Percentiles rank a stretch among this genome's conserved stretches.
phyloP scores from a whole-genome alignment of 2,888 invertebrate genomes.

The Stomorhina lunata region DNA sequence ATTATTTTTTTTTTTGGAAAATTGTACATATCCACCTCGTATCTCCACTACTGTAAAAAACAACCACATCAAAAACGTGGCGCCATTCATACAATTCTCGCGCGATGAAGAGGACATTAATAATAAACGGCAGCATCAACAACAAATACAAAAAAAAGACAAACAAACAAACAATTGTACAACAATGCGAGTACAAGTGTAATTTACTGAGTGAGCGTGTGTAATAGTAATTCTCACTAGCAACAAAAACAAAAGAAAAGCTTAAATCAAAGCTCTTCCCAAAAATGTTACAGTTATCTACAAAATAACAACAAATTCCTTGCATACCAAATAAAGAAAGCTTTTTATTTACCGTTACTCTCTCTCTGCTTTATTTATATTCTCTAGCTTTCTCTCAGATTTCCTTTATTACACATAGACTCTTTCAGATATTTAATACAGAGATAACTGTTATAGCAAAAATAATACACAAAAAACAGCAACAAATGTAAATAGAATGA shows the following conservation, averaged over 20 bases:
- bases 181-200: background rate
- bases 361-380: background rate
- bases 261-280: background rate
- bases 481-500: constrained; percentile 44
- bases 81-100: constrained; percentile 32
- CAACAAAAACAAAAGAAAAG: background rate
- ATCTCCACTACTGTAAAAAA: background rate
- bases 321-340: no score
- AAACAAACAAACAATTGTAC: constrained; percentile 6
- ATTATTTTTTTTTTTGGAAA: no score
- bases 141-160: constrained; percentile 2
- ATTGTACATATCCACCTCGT: no score
- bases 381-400: background rate
- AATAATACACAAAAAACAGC: constrained; percentile 14
- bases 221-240: background rate
- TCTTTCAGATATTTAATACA: background rate
- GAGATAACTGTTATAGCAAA: background rate
- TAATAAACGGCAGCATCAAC: constrained; percentile 18
- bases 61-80: constrained; percentile 13
- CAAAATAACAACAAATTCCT: background rate
- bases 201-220: background rate
- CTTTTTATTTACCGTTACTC: background rate
- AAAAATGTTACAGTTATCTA: background rate
- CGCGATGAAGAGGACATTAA: constrained; percentile 12
- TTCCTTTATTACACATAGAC: background rate